A percentile compares a stretch with the other conserved stretches of the same genome.
phyloP scores from a whole-genome alignment of 2,797 vertebrate genomes.

The Coendou prehensilis region DNA sequence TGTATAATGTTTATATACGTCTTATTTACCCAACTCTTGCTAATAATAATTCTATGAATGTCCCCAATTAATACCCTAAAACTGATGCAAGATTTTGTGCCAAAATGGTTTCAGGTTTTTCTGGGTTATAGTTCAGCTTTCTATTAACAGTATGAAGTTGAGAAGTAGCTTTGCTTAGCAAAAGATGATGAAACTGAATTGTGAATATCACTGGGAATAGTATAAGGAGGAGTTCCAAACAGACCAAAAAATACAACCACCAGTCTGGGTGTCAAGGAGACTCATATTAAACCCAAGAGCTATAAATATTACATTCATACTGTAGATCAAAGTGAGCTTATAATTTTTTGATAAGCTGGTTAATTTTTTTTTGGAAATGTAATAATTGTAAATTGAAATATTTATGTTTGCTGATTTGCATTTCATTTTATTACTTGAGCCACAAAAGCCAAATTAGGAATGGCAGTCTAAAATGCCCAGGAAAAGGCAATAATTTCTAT shows the following conservation, averaged over 20 bases:
- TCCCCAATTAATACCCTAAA: neutral
- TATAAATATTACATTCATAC: conserved; percentile 5
- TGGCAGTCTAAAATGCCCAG: conserved; percentile 20
- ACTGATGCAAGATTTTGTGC: conserved; percentile 23
- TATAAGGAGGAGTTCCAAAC: neutral
- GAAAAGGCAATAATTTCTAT: conserved; percentile 38
- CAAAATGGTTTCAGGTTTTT: conserved; percentile 40
- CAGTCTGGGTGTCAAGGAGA: neutral
- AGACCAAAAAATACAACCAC: neutral
- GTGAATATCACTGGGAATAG: neutral
- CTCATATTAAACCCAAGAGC: neutral
- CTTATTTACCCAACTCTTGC: conserved; percentile 15
- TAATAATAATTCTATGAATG: neutral
- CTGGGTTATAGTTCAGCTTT: neutral
- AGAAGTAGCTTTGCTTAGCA: neutral
- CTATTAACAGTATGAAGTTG: conserved; percentile 30
- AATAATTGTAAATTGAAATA: conserved; percentile 39
- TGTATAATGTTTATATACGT: neutral
- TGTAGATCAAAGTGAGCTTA: conserved; percentile 28
- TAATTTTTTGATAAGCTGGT: conserved; percentile 1
- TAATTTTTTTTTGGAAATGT: neutral
- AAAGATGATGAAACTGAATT: conserved; percentile 36
- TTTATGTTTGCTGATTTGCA: conserved; percentile 1
- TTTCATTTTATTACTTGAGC: conserved; percentile 59
- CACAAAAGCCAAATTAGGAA: conserved; percentile 48